Percentiles rank a stretch among this genome's conserved stretches.
These are phyloP conservation scores for Phataginus tricuspis DNA, from an alignment of 2,797 vertebrate species.

Conservation along the genomic window DNA sequence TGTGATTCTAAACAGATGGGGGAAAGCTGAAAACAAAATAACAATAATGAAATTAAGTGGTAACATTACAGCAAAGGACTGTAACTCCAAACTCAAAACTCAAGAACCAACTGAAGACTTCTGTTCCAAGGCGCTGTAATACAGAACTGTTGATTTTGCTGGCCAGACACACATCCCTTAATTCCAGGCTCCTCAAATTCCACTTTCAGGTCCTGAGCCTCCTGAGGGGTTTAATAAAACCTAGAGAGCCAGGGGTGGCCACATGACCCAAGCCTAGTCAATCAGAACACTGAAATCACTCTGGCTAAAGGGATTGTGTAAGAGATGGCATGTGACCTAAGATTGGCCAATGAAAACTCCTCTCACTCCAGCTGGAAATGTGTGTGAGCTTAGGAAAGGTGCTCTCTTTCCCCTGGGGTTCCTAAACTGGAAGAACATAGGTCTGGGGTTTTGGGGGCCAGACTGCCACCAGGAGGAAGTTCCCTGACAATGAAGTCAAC, in stretches of 20 bases:
- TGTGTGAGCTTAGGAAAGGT: neutral
- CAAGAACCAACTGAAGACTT: neutral
- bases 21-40: constrained; percentile 57
- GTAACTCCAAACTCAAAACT: neutral
- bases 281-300: neutral
- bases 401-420: neutral
- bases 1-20: constrained; percentile 70
- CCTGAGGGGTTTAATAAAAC: neutral
- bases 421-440: neutral
- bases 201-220: neutral
- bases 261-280: neutral
- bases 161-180: neutral
- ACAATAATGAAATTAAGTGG: constrained; percentile 63
- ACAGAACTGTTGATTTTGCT: neutral
- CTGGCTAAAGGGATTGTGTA: neutral
- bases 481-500: neutral
- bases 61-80: constrained; percentile 54
- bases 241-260: neutral
- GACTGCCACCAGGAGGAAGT: neutral
- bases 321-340: neutral
- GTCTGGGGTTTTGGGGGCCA: neutral
- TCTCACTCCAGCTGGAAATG: neutral
- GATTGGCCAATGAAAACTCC: neutral
- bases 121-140: neutral
- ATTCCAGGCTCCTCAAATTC: neutral